A percentile compares a stretch with the other conserved stretches of the same genome.
Conservation (phyloP, 2,113 vertebrate species). For the Chrysemys picta region DNA sequence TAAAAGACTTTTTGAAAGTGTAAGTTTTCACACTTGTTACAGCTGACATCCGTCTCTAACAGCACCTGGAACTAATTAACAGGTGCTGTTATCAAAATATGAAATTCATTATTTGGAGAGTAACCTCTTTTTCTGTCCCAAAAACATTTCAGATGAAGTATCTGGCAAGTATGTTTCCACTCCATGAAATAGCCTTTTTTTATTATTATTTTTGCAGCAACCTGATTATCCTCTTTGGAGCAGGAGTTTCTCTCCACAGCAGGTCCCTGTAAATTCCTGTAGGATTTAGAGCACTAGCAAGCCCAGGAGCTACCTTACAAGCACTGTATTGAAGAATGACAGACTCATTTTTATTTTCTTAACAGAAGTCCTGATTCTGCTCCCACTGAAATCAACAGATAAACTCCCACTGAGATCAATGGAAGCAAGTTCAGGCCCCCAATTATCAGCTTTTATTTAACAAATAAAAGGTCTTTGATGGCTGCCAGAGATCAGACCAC, state of each 20-base stretch:
- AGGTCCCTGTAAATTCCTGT: accelerated
- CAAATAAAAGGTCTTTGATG: not conserved
- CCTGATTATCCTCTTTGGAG: not conserved
- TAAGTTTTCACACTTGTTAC: not conserved
- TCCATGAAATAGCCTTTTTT: not conserved
- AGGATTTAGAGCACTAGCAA: accelerated
- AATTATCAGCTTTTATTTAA: not conserved
- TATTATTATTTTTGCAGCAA: not conserved
- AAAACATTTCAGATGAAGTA: not conserved
- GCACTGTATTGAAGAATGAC: not conserved
- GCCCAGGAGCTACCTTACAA: not conserved
- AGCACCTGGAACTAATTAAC: not conserved
- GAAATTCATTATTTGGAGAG: not conserved
- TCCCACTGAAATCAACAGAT: not conserved
- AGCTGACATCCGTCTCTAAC: not conserved
- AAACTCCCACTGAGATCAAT: not conserved
- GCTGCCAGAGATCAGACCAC: not conserved
- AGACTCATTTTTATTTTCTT: too few species aligned
- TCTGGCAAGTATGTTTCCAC: not conserved
- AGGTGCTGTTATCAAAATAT: constrained; percentile 16
- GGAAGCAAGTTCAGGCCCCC: not conserved
- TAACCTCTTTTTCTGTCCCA: not conserved
- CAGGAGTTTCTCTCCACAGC: not conserved
- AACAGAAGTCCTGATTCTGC: not conserved
- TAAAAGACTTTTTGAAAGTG: not conserved